Conservation (phyloP, 1,140 invertebrate species). For the Drosophila tani region DNA sequence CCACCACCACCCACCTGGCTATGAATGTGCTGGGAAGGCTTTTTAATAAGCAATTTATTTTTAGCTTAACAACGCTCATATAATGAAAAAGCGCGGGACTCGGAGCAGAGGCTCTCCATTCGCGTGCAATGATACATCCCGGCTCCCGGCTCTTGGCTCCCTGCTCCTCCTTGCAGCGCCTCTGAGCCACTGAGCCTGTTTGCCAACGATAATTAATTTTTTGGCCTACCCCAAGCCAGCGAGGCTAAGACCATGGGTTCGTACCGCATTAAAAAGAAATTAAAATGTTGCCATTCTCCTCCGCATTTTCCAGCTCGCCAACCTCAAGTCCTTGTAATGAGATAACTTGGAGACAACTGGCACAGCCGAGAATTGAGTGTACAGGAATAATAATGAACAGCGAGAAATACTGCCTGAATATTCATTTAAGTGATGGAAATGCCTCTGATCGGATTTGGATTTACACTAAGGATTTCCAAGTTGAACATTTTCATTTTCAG, state of each 20-base stretch:
- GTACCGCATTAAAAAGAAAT: constrained; percentile 78
- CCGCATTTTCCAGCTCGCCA: constrained; percentile 40
- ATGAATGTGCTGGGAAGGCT: constrained; percentile 49
- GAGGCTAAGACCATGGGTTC: constrained; percentile 64
- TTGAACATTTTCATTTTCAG: neutral
- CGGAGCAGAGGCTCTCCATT: constrained; percentile 57
- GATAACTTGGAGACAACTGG: constrained; percentile 44
- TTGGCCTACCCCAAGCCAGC: constrained; percentile 49
- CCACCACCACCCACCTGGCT: constrained; percentile 25
- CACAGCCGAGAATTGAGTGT: constrained; percentile 18
- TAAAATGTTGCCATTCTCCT: constrained; percentile 53
- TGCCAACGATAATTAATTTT: constrained; percentile 78
- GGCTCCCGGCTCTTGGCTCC: too few species aligned
- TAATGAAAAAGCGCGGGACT: constrained; percentile 72
- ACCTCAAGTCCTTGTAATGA: constrained; percentile 40
- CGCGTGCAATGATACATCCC: constrained; percentile 54
- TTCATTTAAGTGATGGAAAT: constrained; percentile 12
- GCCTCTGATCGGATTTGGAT: neutral
- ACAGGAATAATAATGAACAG: constrained; percentile 30
- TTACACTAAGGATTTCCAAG: neutral
- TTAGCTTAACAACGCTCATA: constrained; percentile 75
- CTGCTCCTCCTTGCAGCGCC: constrained; percentile 1
- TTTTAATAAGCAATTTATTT: constrained; percentile 83
- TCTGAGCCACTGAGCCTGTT: constrained; percentile 42
- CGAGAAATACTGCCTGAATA: constrained; percentile 1